phyloP scores from a whole-genome alignment of 2,113 vertebrate species.

The Campylomormyrus numenius region DNA sequence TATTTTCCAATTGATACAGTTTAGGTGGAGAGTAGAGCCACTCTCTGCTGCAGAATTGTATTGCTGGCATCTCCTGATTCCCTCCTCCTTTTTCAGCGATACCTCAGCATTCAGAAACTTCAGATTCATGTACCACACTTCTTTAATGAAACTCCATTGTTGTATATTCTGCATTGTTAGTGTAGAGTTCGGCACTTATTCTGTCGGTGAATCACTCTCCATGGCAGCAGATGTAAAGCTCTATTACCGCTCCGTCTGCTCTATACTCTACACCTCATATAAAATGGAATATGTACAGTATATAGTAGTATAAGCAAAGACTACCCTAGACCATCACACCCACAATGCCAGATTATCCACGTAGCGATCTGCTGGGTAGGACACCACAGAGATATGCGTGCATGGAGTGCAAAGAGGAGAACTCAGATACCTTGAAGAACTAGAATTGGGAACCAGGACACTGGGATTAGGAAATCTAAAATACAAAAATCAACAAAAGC shows the following conservation, averaged over 20 bases:
- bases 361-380: neutral
- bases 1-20: neutral
- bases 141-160: neutral
- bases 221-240: neutral
- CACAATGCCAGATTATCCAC: neutral
- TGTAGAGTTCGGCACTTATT: neutral
- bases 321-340: neutral
- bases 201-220: neutral
- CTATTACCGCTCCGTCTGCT: neutral
- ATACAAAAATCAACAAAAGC: neutral
- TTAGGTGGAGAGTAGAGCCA: neutral
- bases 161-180: neutral
- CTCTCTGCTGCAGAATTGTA: neutral
- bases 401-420: neutral
- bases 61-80: neutral
- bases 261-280: neutral
- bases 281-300: neutral
- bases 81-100: neutral
- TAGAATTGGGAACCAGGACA: neutral
- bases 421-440: neutral
- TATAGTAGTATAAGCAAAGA: neutral
- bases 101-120: neutral
- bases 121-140: neutral
- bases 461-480: neutral
- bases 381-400: neutral